Percentiles rank a stretch among this genome's conserved stretches.
phyloP scores from a whole-genome alignment of 1,140 invertebrate species.

The Drosophila ironensis region DNA sequence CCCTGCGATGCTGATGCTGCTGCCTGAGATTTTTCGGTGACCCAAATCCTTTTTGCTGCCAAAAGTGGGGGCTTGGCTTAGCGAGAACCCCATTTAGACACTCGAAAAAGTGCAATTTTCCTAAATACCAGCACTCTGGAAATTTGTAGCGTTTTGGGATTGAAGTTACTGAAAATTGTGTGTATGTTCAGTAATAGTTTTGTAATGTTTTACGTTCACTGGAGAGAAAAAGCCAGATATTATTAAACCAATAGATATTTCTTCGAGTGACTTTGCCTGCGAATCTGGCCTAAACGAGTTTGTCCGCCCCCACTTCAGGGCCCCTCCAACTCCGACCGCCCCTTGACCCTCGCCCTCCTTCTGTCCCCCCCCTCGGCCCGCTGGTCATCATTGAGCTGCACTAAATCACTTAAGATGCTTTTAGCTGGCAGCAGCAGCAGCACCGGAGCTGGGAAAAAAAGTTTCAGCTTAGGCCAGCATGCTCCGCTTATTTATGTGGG shows the following conservation, averaged over 20 bases:
- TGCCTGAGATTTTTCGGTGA: constrained; percentile 72
- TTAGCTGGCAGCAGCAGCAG: constrained; percentile 35
- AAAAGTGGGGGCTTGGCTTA: constrained; percentile 42
- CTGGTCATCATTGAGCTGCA: constrained; percentile 57
- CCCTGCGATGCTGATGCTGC: constrained; percentile 26
- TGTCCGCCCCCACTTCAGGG: background rate
- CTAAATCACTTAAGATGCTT: constrained; percentile 80
- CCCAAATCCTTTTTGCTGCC: constrained; percentile 68
- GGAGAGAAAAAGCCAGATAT: background rate
- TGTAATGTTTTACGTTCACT: no score
- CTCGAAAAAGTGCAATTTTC: no score
- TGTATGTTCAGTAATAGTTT: no score
- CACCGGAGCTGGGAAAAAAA: constrained; percentile 44
- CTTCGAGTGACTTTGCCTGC: constrained; percentile 1
- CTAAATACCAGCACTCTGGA: no score
- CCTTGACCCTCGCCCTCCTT: no score
- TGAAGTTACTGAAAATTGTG: no score
- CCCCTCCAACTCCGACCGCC: background rate
- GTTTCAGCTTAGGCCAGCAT: constrained; percentile 64
- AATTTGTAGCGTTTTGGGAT: no score
- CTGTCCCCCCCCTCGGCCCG: background rate
- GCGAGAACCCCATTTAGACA: constrained; percentile 29
- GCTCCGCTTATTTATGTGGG: constrained; percentile 60
- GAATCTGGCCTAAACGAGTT: constrained; percentile 40
- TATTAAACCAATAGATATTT: background rate